Percentiles rank a stretch among this genome's conserved stretches.
Conservation (phyloP, 2,113 vertebrate genomes). For the Aldabrachelys gigantea region DNA sequence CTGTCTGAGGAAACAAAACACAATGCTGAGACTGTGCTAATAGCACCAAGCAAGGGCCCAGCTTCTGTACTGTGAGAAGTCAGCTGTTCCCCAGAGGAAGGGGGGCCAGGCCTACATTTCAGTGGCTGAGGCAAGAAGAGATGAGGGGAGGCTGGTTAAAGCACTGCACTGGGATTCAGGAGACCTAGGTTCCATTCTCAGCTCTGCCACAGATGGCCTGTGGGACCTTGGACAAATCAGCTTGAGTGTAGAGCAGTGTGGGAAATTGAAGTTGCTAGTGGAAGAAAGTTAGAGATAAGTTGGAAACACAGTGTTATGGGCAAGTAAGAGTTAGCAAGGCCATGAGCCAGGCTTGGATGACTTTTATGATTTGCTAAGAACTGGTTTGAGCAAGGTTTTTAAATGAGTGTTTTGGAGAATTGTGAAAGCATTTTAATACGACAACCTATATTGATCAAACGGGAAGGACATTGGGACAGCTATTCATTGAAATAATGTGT, state of each 20-base stretch:
- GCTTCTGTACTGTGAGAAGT: background rate
- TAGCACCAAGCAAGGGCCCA: background rate
- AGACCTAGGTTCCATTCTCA: background rate
- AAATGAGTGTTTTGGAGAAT: background rate
- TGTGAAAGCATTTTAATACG: too few species aligned
- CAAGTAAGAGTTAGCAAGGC: background rate
- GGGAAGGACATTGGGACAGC: background rate
- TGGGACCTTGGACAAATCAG: background rate
- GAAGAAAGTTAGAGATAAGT: background rate
- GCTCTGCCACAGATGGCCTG: background rate
- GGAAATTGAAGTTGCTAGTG: background rate
- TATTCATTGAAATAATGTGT: background rate
- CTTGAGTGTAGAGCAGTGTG: background rate
- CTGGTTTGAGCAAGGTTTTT: background rate
- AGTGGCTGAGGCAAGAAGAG: rapidly evolving
- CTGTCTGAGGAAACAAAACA: background rate
- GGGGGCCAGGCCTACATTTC: background rate
- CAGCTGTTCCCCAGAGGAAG: background rate
- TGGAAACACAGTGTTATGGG: background rate
- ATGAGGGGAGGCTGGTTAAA: background rate
- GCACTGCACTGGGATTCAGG: background rate
- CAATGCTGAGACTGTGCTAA: background rate
- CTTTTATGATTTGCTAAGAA: background rate
- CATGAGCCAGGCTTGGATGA: too few species aligned
- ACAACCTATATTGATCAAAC: background rate